Evolutionary conservation across 2,113 vertebrate genomes (phyloP), one percentile per base, ranked within the genome.

Genomic region (Hassar affinis): DNA sequence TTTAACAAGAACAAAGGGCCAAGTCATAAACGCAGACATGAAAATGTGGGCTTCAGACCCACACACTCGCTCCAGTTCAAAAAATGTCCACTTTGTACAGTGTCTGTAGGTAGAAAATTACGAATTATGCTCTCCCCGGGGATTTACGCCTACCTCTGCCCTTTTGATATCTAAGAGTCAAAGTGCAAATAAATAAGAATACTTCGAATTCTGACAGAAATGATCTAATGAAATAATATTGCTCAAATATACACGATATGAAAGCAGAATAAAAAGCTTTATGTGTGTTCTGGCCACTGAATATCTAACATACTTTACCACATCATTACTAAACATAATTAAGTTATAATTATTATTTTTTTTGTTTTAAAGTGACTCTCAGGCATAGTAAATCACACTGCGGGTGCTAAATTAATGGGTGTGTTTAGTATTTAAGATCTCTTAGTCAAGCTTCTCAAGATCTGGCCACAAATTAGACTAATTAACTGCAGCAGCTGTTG

Each of bases 1-100:
- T 74, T 81, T 38, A 69, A 77, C 52, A 42, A n/a, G 69, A 79
- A 83, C 68, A 80, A 80, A 79, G 56, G 49, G 17, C 47, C 49
- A 79, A 72, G n/a, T 71, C n/a, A 82, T 76, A 79, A 78, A 35
- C 20, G 17, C 51, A 33, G n/a, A 56, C 66, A 64, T 56, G 57
- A 84, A 68, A 57, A 35, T 49, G 62, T 76, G 57, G 45, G 54
- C 38, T 82, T 82, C 27, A 30, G 52, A 61, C 64, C 72, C 57
- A 47, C 35, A 69, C 51, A 62, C 45, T 52, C 52, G n/a, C 56
- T 54, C 42, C 71, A 56, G 22, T 54, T 35, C 45, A 49, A 15
- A 72, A 49, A n/a, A 14, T 25, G 12, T 71, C 22, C 68, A 71
- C 68, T 72, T 71, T 27, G 25, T 15, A 17, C 22, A 49, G 4